Conservation (phyloP, 2,888 invertebrate genomes). For the Tenthredo scrophulariae region DNA sequence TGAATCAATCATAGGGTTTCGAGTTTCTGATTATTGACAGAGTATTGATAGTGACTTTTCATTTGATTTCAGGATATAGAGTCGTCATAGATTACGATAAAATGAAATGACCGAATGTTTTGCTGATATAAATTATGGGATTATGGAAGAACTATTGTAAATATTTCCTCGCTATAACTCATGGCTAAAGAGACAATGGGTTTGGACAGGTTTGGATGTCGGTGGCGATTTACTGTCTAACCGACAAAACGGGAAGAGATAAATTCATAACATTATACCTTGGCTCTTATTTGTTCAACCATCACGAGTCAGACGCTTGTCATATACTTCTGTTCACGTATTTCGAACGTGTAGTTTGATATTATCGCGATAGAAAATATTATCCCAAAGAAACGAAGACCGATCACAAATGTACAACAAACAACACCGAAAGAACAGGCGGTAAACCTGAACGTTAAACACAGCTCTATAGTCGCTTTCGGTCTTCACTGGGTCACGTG, state of each 20-base stretch:
- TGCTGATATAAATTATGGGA: not conserved
- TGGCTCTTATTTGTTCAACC: constrained; percentile 30
- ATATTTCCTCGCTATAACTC: not conserved
- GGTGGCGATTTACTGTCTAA: not conserved
- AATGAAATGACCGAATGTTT: not conserved
- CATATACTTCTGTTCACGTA: not conserved
- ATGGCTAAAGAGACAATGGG: not conserved
- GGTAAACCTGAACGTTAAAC: not conserved
- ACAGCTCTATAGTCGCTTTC: not conserved
- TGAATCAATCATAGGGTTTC: not conserved
- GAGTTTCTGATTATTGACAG: no score
- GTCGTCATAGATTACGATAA: not conserved
- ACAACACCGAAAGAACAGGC: not conserved
- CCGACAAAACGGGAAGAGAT: not conserved
- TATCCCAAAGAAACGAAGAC: not conserved
- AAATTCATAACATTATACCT: not conserved
- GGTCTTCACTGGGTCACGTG: not conserved
- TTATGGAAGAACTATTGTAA: not conserved
- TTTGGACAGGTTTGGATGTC: not conserved
- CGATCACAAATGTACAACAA: not conserved
- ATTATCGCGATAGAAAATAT: not conserved
- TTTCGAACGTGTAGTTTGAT: not conserved
- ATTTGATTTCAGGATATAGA: not conserved
- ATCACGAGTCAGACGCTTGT: not conserved
- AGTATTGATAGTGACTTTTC: not conserved